Evolutionary conservation across 2,888 invertebrate species (phyloP).

Genomic region (Drosophila algonquin): DNA sequence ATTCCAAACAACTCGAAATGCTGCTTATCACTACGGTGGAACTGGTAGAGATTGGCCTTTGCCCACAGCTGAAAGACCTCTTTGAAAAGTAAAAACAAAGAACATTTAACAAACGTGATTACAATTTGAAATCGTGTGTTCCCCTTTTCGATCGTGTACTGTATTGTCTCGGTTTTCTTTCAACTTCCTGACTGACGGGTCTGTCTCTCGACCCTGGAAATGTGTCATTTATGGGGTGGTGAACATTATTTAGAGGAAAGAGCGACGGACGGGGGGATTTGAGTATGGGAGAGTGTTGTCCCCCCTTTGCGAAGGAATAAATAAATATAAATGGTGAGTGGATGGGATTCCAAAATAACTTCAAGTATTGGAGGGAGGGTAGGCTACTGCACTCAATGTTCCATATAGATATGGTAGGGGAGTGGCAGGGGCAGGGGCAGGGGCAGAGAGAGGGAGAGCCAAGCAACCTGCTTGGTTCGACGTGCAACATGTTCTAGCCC

Average conservation of each 20-base stretch:
- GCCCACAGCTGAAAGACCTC: neutral
- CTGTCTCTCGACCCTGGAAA: slow-evolving; percentile 58
- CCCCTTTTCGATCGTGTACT: slow-evolving; percentile 26
- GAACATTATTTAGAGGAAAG: slow-evolving; percentile 12
- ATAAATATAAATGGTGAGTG: slow-evolving; percentile 27
- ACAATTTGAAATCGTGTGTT: neutral
- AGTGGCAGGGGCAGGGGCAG: slow-evolving; percentile 1
- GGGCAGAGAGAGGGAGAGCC: slow-evolving; percentile 31
- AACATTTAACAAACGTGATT: neutral
- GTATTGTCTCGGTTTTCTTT: slow-evolving; percentile 11
- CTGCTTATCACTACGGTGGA: too few relatives aligned
- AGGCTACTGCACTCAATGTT: slow-evolving; percentile 59
- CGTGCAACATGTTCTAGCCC: slow-evolving; percentile 75
- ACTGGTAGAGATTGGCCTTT: neutral
- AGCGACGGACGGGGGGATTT: neutral
- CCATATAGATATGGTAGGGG: slow-evolving; percentile 50
- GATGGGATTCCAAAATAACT: slow-evolving; percentile 54
- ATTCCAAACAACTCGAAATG: too few relatives aligned
- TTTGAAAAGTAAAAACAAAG: neutral
- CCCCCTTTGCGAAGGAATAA: slow-evolving; percentile 35
- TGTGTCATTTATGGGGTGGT: slow-evolving; percentile 66
- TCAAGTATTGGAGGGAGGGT: slow-evolving; percentile 29
- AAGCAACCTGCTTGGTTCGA: slow-evolving; percentile 41
- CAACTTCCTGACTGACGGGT: slow-evolving; percentile 65
- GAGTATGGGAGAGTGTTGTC: neutral